A percentile compares a stretch with the other conserved stretches of the same genome.
Conservation (phyloP, 2,888 invertebrate species). For the Ophion costatus region DNA sequence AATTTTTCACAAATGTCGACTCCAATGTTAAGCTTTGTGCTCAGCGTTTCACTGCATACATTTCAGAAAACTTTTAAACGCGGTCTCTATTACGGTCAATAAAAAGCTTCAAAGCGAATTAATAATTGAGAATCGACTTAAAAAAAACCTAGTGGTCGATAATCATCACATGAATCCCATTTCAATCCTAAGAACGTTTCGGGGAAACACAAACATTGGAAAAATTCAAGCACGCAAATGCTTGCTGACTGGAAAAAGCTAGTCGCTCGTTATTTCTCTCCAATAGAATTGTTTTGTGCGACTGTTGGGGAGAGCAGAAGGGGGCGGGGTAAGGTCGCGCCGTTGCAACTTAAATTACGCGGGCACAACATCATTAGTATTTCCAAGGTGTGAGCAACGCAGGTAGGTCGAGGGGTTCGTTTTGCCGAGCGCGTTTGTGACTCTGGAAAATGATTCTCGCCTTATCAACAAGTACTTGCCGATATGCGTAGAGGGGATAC, state of each 20-base stretch:
- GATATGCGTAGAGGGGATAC: neutral
- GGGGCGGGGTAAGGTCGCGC: neutral
- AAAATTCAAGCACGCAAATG: neutral
- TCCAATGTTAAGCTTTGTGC: neutral
- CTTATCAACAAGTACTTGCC: neutral
- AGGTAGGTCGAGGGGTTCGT: constrained; percentile 57
- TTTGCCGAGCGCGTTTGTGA: constrained; percentile 17
- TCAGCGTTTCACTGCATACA: neutral
- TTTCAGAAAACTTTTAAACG: neutral
- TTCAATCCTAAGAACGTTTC: too few species aligned
- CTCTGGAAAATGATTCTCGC: neutral
- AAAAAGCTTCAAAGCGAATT: neutral
- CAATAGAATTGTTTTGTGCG: neutral
- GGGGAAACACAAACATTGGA: too few species aligned
- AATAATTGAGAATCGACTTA: neutral
- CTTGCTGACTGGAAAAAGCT: neutral
- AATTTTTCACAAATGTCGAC: neutral
- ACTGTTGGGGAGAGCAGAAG: neutral
- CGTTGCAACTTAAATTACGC: constrained; percentile 52
- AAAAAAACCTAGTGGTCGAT: neutral
- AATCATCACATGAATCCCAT: too few species aligned
- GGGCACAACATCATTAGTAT: constrained; percentile 54
- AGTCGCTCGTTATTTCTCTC: neutral
- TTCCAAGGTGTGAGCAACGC: constrained; percentile 42
- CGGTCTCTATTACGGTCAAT: too few species aligned